These are phyloP conservation scores for Neelides sp. DNA, from an alignment of 1,140 invertebrate species.

Conservation along the genomic window DNA sequence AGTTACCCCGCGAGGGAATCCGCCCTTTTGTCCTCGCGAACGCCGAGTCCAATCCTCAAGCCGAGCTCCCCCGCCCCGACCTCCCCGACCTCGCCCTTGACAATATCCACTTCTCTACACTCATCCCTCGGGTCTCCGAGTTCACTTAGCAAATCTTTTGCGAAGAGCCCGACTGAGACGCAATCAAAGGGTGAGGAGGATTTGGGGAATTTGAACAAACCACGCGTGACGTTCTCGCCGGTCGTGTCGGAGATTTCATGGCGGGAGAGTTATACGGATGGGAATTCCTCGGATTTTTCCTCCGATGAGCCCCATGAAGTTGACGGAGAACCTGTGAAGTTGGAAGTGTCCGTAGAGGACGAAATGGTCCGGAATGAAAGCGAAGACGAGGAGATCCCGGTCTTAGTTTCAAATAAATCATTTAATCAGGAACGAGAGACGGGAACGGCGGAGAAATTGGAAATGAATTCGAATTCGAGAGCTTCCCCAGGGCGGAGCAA, in stretches of 20 bases:
- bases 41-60: constrained; percentile 24
- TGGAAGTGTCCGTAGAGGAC: constrained; percentile 8
- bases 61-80: constrained; percentile 7
- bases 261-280: constrained; percentile 30
- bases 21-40: too few species aligned
- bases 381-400: neutral
- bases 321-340: too few species aligned
- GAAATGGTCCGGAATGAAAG: constrained; percentile 8
- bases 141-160: neutral
- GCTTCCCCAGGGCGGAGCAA: neutral
- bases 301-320: too few species aligned
- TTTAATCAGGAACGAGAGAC: neutral
- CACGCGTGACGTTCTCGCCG: constrained; percentile 25
- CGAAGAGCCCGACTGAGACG: neutral
- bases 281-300: constrained; percentile 17
- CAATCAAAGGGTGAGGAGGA: neutral
- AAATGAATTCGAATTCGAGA: neutral
- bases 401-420: neutral
- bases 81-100: neutral
- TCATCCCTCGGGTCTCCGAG: neutral
- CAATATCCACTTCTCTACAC: neutral
- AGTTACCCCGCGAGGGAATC: too few species aligned
- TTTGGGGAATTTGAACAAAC: constrained; percentile 12
- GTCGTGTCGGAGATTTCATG: constrained; percentile 29
- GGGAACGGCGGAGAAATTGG: neutral